These are phyloP conservation scores for Aplocera efformata DNA, from an alignment of 2,888 invertebrate species.

Conservation along the genomic window DNA sequence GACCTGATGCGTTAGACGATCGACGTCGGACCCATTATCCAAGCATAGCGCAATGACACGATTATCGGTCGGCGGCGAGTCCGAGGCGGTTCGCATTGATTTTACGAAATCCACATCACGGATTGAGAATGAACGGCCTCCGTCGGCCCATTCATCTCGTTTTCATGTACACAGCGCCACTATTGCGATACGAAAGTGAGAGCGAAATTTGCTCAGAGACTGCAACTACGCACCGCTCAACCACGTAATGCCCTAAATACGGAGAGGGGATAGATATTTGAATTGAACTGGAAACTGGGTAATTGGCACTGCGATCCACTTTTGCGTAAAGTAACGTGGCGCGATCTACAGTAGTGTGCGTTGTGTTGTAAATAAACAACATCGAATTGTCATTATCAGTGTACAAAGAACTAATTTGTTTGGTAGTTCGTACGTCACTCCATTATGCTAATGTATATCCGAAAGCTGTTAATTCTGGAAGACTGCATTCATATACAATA, in stretches of 20 bases:
- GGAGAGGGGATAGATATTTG: slow-evolving; percentile 54
- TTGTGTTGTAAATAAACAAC: too few relatives aligned
- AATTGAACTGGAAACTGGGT: slow-evolving; percentile 33
- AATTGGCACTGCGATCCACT: slow-evolving; percentile 33
- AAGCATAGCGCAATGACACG: slow-evolving; percentile 67
- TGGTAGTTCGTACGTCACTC: too few relatives aligned
- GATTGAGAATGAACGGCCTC: slow-evolving; percentile 71
- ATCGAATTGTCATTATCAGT: too few relatives aligned
- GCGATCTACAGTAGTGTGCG: background rate
- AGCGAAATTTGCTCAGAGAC: slow-evolving; percentile 70
- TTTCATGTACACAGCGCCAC: slow-evolving; percentile 72
- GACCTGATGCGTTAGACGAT: slow-evolving; percentile 51
- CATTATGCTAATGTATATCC: too few relatives aligned
- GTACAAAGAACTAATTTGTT: too few relatives aligned
- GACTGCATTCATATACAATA: too few relatives aligned
- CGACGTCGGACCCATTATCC: slow-evolving; percentile 59
- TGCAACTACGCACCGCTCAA: slow-evolving; percentile 63
- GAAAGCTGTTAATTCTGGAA: too few relatives aligned
- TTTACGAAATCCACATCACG: slow-evolving; percentile 75
- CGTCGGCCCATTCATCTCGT: slow-evolving; percentile 77
- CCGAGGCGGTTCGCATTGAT: slow-evolving; percentile 72
- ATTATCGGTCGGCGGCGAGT: slow-evolving; percentile 57
- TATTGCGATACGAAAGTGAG: slow-evolving; percentile 77
- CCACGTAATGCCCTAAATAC: slow-evolving; percentile 59
- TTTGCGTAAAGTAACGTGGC: slow-evolving; percentile 5